A percentile compares a stretch with the other conserved stretches of the same genome.
Conservation (phyloP, 2,113 vertebrate species). For the Maccullochella peelii region DNA sequence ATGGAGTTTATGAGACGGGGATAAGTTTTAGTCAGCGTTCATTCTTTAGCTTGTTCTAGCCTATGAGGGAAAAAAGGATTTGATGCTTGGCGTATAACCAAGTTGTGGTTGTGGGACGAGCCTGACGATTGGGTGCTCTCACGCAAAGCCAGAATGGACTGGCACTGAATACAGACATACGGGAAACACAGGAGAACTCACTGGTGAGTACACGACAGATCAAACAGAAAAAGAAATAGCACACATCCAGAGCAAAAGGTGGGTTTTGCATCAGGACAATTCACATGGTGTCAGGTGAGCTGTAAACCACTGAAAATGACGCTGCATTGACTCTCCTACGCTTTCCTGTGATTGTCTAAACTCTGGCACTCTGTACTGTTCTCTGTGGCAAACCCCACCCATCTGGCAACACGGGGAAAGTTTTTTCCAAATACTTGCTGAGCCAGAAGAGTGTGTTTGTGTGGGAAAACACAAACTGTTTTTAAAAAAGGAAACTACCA, state of each 20-base stretch:
- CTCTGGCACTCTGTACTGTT: conserved; percentile 5
- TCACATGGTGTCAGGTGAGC: conserved; percentile 8
- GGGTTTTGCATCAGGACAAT: neutral
- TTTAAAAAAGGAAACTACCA: neutral
- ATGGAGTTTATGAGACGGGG: conserved; percentile 31
- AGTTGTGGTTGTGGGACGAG: conserved; percentile 53
- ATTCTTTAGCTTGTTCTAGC: conserved; percentile 5
- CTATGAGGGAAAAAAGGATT: conserved; percentile 17
- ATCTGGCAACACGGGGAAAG: neutral
- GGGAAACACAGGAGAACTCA: conserved; percentile 10
- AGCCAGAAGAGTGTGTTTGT: neutral
- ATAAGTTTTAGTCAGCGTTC: conserved; percentile 24
- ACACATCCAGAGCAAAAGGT: neutral
- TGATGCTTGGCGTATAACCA: conserved; percentile 50
- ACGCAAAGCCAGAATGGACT: conserved; percentile 33
- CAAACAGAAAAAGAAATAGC: neutral
- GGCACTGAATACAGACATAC: conserved; percentile 11
- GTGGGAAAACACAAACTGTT: neutral
- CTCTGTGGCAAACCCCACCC: conserved; percentile 23
- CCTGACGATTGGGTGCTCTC: conserved; percentile 41
- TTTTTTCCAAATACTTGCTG: conserved; percentile 3
- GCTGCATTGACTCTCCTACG: neutral
- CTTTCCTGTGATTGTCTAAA: conserved; percentile 59
- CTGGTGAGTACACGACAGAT: neutral
- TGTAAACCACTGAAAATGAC: conserved; percentile 1